These are phyloP conservation scores for Phorcus lineatus DNA, from an alignment of 2,888 invertebrate species.

Conservation along the genomic window DNA sequence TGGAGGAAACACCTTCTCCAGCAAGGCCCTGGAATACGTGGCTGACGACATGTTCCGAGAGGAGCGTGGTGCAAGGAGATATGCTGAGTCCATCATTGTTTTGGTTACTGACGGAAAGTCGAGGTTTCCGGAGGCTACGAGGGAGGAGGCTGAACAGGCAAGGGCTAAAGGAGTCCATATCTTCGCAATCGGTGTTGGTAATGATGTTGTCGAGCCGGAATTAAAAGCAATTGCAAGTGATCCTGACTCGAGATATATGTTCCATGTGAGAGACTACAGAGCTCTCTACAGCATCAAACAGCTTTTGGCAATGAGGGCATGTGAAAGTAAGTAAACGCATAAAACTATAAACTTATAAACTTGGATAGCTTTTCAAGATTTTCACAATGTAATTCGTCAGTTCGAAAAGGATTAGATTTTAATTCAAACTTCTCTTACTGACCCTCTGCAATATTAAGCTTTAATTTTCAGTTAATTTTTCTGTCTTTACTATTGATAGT, in stretches of 20 bases:
- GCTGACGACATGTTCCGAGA: constrained; percentile 36
- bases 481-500: no score
- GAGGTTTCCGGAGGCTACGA: not conserved
- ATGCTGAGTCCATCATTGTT: not conserved
- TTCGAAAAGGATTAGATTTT: no score
- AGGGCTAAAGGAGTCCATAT: not conserved
- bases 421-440: no score
- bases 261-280: constrained; percentile 8
- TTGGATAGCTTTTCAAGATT: no score
- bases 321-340: not conserved
- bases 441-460: no score
- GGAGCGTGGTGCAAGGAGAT: constrained; percentile 23
- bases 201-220: not conserved
- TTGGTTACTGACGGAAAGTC: not conserved
- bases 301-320: constrained; percentile 19
- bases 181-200: constrained; percentile 21
- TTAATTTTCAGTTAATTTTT: no score
- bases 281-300: constrained; percentile 10
- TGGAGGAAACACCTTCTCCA: constrained; percentile 51
- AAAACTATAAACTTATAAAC: no score
- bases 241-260: not conserved
- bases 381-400: no score
- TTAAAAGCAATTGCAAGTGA: not conserved
- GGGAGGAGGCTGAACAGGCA: not conserved
- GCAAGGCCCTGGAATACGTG: constrained; percentile 43